Evolutionary conservation across 2,113 vertebrate genomes (phyloP), one percentile per base, ranked within the genome.

Genomic region (Hypanus sabinus): DNA sequence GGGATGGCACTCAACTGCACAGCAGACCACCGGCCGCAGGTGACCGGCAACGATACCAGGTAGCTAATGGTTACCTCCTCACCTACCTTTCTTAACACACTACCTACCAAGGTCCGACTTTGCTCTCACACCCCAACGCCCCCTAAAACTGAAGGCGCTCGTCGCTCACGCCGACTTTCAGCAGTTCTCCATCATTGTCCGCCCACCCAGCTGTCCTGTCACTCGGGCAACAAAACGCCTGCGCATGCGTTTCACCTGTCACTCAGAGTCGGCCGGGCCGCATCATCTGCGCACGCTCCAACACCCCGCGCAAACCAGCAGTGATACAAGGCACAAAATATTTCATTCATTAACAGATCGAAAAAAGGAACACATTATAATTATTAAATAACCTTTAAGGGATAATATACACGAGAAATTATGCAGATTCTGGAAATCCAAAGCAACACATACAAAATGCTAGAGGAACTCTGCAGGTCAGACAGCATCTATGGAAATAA

Each of bases 231-330:
- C n/a, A n/a, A n/a, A n/a, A n/a, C 3, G 65, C 71, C 91, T 73
- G 91, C 91, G 91, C 91, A 93, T 93, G 91, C 91, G 91, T n/a
- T 22, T 30, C 62, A 20, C 88, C 62, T 92, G 88, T 92, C 88
- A 92, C 88, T 93, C 91, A 75, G 14, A 68, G 46, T 3, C 65
- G 57, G 4, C 11, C 65, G n/a, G n/a, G 8, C 16, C n/a, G 36
- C 22, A 36, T 20, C 0, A 70, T 36, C 36, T 27, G 36, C 70
- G 91, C 65, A 12, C 60, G 91, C 83, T 1, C 76, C 3, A 8
- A 6, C 85, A 90, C 6, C 5, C 60, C 30, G 14, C 14, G 85
- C 85, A 5, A 10, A 16, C 11, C 85, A 88, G 27, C 11, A 18
- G 14, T n/a, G 83, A 27, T 88, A 46, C 18, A 20, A 46, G 22